Evolutionary conservation across 2,797 vertebrate species (phyloP).

Genomic region (Sebastes steindachneri): DNA sequence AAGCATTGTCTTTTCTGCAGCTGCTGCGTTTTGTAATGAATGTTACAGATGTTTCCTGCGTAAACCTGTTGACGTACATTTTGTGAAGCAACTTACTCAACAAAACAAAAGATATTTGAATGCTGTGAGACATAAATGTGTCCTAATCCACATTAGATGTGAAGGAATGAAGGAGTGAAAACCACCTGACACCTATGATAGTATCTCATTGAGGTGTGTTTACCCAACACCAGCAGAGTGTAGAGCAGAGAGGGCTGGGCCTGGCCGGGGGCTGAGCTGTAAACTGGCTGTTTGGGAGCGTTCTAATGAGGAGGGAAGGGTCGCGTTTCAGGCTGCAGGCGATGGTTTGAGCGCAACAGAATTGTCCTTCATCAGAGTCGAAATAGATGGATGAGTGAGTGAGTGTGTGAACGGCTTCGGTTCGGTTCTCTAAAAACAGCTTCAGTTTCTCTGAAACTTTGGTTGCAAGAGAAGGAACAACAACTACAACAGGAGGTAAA

Average conservation of each 20-base stretch:
- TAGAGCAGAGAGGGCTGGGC: conserved; percentile 10
- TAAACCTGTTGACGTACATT: conserved; percentile 27
- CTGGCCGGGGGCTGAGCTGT: conserved; percentile 22
- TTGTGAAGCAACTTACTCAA: conserved; percentile 17
- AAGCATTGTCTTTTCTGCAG: conserved; percentile 53
- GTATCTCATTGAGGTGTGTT: conserved; percentile 61
- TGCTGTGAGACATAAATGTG: neutral
- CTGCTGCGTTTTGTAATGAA: conserved; percentile 45
- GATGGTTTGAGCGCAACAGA: conserved; percentile 14
- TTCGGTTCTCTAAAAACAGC: neutral
- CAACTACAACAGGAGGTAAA: conserved; percentile 5
- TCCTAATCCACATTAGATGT: conserved; percentile 12
- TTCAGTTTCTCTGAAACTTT: neutral
- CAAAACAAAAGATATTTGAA: neutral
- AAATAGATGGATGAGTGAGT: conserved; percentile 43
- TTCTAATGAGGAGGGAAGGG: conserved; percentile 35
- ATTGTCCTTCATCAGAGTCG: conserved; percentile 17
- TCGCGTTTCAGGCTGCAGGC: conserved; percentile 44
- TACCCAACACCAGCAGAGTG: conserved; percentile 53
- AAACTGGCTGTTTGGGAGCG: conserved; percentile 33
- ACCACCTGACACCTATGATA: conserved; percentile 60
- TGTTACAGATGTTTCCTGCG: conserved; percentile 65
- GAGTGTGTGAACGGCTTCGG: conserved; percentile 10
- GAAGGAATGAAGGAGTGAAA: conserved; percentile 43
- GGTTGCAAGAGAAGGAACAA: conserved; percentile 12